A percentile compares a stretch with the other conserved stretches of the same genome.
Evolutionary conservation across 1,140 invertebrate species (phyloP).

Genomic region (Halesus radiatus): DNA sequence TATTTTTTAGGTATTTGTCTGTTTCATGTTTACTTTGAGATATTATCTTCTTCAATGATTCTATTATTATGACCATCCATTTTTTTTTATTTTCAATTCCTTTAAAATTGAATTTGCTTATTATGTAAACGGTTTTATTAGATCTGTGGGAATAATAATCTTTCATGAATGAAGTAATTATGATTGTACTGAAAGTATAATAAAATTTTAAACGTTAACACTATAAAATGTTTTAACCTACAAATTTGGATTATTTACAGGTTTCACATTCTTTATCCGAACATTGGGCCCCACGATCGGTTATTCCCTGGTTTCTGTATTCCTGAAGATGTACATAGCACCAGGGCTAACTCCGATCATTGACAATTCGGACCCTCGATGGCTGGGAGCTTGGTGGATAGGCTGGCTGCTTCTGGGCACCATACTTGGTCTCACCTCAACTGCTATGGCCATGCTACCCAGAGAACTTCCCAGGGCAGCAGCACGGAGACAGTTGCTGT

Average conservation of each 20-base stretch:
- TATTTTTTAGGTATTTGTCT: no score
- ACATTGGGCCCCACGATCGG: constrained; percentile 82
- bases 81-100: no score
- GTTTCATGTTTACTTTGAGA: no score
- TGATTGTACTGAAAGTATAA: no score
- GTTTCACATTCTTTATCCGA: constrained; percentile 78
- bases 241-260: constrained; percentile 62
- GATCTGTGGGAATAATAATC: no score
- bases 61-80: no score
- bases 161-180: no score
- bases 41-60: no score
- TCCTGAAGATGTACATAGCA: constrained; percentile 79
- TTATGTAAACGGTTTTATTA: no score
- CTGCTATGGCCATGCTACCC: constrained; percentile 76
- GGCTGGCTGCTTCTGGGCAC: constrained; percentile 81
- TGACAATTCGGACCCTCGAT: constrained; percentile 78
- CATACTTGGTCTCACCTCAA: constrained; percentile 73
- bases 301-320: constrained; percentile 78
- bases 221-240: no score
- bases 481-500: constrained; percentile 68
- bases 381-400: constrained; percentile 86
- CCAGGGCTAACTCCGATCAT: constrained; percentile 79
- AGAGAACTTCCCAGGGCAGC: constrained; percentile 75
- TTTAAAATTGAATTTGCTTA: no score
- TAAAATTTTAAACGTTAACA: no score